phyloP scores from a whole-genome alignment of 64 coral and sea anemone genomes.

The Stichodactyla mertensii region DNA sequence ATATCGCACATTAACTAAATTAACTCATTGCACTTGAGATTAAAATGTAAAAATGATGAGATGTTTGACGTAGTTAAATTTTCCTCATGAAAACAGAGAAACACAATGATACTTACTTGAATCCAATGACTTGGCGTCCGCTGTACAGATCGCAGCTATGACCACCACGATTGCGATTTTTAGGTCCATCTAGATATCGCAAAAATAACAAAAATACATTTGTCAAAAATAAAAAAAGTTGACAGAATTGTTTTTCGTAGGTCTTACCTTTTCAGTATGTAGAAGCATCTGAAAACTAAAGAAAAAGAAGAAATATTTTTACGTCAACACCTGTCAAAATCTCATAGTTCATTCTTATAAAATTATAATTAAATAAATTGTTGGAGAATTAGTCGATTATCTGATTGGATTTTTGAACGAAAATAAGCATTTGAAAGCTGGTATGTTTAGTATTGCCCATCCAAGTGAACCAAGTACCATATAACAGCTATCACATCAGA shows the following conservation, averaged over 20 bases:
- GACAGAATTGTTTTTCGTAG: background rate
- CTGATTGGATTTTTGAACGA: background rate
- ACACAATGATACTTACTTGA: background rate
- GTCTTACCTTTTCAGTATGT: conserved; percentile 15
- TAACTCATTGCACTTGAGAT: background rate
- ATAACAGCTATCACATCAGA: background rate
- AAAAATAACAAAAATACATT: background rate
- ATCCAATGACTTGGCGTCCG: conserved; percentile 5
- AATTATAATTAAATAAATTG: background rate
- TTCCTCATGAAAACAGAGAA: too few relatives aligned
- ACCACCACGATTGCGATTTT: background rate
- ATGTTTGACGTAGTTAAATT: background rate
- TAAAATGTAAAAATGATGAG: background rate
- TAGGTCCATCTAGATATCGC: background rate
- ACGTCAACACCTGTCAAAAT: background rate
- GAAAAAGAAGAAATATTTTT: background rate
- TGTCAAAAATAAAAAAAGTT: background rate
- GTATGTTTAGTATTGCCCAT: conserved; percentile 21
- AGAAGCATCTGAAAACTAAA: background rate
- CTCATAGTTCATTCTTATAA: background rate
- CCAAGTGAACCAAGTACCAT: conserved; percentile 13
- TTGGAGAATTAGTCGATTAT: background rate
- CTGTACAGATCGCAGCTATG: conserved; percentile 2
- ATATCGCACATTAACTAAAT: too few relatives aligned
- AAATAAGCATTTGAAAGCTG: conserved; percentile 21